Evolutionary conservation across 2,888 invertebrate species (phyloP).

Genomic region (Panzeria rudis): DNA sequence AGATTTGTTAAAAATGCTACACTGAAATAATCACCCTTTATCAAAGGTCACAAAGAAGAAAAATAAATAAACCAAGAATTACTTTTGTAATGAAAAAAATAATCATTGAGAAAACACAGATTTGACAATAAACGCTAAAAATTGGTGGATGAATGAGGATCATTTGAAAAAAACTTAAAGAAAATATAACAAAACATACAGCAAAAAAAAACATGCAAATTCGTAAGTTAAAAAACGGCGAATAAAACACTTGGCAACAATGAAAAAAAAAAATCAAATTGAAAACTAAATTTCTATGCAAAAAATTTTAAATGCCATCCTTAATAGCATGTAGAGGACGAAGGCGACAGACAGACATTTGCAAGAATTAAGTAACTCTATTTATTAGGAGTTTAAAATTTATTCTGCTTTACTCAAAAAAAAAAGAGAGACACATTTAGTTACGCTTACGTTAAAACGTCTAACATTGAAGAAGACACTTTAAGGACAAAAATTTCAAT

Average conservation of each 20-base stretch:
- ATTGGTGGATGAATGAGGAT: conserved; percentile 40
- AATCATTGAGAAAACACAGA: conserved; percentile 13
- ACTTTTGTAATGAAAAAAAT: not conserved
- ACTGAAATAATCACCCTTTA: not conserved
- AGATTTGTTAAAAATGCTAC: not conserved
- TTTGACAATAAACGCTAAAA: conserved; percentile 20
- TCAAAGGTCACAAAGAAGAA: not conserved
- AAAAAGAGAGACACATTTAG: conserved; percentile 26
- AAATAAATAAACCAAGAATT: conserved; percentile 10
- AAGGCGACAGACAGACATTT: conserved; percentile 30
- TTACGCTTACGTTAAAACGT: conserved; percentile 10
- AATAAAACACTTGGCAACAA: conserved; percentile 54
- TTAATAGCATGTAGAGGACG: not conserved
- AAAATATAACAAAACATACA: not conserved
- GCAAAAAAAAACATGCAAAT: conserved; percentile 32
- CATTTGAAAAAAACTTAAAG: not conserved
- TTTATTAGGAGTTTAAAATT: conserved; percentile 31
- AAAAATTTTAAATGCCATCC: conserved; percentile 21
- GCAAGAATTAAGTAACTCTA: conserved; percentile 29
- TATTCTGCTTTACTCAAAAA: conserved; percentile 13
- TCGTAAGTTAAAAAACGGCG: not conserved
- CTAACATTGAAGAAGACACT: conserved; percentile 15
- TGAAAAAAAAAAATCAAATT: not conserved
- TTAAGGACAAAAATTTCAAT: not conserved
- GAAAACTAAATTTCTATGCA: conserved; percentile 30